Evolutionary conservation across 2,113 vertebrate species (phyloP).

Genomic region (Prietella phreatophila): DNA sequence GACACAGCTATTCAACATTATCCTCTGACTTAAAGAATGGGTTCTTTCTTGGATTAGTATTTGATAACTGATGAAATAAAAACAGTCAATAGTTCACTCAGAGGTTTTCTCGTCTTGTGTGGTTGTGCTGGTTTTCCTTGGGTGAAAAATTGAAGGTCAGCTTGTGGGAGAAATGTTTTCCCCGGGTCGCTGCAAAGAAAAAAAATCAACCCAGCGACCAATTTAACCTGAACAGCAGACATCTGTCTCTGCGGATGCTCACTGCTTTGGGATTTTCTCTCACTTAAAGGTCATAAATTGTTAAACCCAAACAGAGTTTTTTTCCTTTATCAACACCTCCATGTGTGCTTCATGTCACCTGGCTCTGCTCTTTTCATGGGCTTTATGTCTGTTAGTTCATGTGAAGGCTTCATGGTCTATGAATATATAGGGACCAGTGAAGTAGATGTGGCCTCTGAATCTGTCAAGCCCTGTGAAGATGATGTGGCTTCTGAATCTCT

Average conservation of each 20-base stretch:
- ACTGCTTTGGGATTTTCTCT: constrained; percentile 44
- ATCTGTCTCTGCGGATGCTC: constrained; percentile 45
- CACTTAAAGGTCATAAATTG: constrained; percentile 60
- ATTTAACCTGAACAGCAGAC: constrained; percentile 49
- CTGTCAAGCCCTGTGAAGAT: too few relatives aligned
- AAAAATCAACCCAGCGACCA: constrained; percentile 24
- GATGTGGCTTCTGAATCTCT: background rate
- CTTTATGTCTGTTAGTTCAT: background rate
- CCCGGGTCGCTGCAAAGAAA: constrained; percentile 53
- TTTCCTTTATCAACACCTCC: constrained; percentile 29
- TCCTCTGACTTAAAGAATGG: background rate
- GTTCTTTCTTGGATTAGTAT: background rate
- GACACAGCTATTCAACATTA: background rate
- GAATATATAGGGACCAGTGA: background rate
- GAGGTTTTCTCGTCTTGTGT: constrained; percentile 61
- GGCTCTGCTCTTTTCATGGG: background rate
- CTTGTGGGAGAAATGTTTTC: constrained; percentile 50
- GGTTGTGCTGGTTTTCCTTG: constrained; percentile 51
- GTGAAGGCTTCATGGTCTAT: background rate
- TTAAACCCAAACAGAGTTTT: constrained; percentile 47
- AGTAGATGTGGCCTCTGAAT: background rate
- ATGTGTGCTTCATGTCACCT: background rate
- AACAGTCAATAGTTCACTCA: background rate
- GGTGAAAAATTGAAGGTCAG: constrained; percentile 44
- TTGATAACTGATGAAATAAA: background rate